These are phyloP conservation scores for Philopedon plagiatum DNA, from an alignment of 2,888 invertebrate genomes.

Conservation along the genomic window DNA sequence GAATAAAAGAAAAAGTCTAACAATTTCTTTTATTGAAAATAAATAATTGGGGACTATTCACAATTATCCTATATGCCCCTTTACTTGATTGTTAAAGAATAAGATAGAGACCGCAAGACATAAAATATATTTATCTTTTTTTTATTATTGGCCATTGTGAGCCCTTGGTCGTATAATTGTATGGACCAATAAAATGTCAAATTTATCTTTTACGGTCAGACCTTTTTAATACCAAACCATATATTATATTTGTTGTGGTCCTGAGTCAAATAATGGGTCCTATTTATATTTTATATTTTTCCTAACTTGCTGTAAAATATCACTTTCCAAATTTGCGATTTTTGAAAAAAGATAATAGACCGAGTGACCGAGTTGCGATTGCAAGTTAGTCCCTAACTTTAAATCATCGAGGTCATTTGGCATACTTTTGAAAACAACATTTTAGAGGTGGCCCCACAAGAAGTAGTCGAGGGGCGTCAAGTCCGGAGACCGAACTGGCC, in stretches of 20 bases:
- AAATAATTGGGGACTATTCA: not conserved
- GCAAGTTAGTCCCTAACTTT: no score
- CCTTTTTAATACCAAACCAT: not conserved
- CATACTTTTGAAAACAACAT: no score
- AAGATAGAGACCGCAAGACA: conserved; percentile 24
- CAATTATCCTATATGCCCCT: not conserved
- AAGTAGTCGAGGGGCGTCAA: no score
- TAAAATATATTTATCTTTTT: conserved; percentile 17
- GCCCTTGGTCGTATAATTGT: not conserved
- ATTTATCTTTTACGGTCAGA: conserved; percentile 10
- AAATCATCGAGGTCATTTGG: no score
- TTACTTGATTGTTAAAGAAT: conserved; percentile 19
- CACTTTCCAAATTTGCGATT: no score
- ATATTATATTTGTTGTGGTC: not conserved
- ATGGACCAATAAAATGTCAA: conserved; percentile 3
- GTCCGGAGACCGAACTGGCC: no score
- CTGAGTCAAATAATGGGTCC: not conserved
- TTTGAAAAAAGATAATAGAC: no score
- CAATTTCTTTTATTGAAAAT: not conserved
- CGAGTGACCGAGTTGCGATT: no score
- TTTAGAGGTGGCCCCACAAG: no score
- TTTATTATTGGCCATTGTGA: conserved; percentile 12
- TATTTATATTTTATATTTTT: not conserved
- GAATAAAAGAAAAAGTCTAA: no score
- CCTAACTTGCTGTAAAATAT: not conserved